These are phyloP conservation scores for Drosophila kanapiae DNA, from an alignment of 1,140 invertebrate genomes.

Conservation along the genomic window DNA sequence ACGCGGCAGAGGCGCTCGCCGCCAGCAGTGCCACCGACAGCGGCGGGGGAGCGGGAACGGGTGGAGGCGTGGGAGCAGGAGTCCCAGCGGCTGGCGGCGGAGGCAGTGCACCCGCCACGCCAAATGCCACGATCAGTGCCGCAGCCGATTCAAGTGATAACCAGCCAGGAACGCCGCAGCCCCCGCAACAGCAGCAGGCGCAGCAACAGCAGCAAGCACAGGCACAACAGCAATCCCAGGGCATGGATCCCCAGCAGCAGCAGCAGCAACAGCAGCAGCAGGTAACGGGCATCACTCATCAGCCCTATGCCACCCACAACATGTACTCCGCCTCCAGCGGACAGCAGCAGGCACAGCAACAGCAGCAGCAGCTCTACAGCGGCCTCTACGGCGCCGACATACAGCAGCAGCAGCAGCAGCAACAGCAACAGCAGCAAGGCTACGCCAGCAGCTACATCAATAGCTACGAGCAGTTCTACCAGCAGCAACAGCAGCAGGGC, in stretches of 20 bases:
- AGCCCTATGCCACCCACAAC: constrained; percentile 76
- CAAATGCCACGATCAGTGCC: constrained; percentile 78
- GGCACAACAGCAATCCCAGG: constrained; percentile 45
- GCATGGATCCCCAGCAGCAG: constrained; percentile 43
- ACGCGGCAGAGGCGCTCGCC: constrained; percentile 78
- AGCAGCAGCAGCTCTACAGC: constrained; percentile 68
- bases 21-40: constrained; percentile 41
- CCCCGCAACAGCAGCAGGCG: constrained; percentile 59
- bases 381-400: constrained; percentile 90
- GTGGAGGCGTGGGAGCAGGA: constrained; percentile 19
- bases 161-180: constrained; percentile 82
- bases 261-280: constrained; percentile 35
- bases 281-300: constrained; percentile 80
- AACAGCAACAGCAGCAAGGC: constrained; percentile 59
- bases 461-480: constrained; percentile 84
- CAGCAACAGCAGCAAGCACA: constrained; percentile 67
- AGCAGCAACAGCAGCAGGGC: constrained; percentile 71
- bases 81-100: constrained; percentile 16
- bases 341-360: constrained; percentile 66
- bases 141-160: constrained; percentile 85
- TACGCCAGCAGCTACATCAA: constrained; percentile 77
- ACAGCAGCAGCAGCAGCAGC: constrained; percentile 65
- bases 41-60: constrained; percentile 29
- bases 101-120: constrained; percentile 65
- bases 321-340: constrained; percentile 55